A percentile compares a stretch with the other conserved stretches of the same genome.
These are phyloP conservation scores for Anguilla anguilla DNA, from an alignment of 2,797 vertebrate genomes.

Conservation along the genomic window DNA sequence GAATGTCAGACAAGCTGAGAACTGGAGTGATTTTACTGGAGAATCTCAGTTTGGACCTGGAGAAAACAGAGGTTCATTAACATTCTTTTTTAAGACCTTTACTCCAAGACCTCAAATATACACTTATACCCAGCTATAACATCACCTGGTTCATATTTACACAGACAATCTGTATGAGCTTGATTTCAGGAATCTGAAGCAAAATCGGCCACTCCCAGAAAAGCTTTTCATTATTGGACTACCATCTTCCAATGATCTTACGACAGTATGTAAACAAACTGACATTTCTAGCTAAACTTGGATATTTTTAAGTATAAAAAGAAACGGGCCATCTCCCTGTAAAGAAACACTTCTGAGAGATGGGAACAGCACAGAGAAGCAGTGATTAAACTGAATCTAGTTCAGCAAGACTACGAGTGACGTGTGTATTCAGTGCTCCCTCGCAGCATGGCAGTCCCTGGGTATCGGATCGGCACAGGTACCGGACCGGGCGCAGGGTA, in stretches of 20 bases:
- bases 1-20: conserved; percentile 74
- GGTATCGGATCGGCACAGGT: too few species aligned
- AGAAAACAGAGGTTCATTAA: background rate
- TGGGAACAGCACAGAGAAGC: background rate
- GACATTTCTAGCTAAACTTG: background rate
- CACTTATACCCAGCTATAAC: background rate
- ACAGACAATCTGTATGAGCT: background rate
- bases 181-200: too few species aligned
- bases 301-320: background rate
- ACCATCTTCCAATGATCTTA: background rate
- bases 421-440: background rate
- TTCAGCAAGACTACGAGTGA: background rate
- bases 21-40: conserved; percentile 84
- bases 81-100: background rate
- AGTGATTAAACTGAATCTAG: background rate
- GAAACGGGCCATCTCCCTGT: background rate
- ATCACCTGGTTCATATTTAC: background rate
- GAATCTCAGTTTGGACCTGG: conserved; percentile 87
- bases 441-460: background rate
- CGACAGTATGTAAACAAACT: background rate
- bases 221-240: background rate
- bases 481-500: too few species aligned
- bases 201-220: background rate
- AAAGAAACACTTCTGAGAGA: background rate
- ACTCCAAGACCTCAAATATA: background rate